A percentile compares a stretch with the other conserved stretches of the same genome.
Evolutionary conservation across 2,888 invertebrate genomes (phyloP).

Genomic region (Lordiphosa andalusiaca): DNA sequence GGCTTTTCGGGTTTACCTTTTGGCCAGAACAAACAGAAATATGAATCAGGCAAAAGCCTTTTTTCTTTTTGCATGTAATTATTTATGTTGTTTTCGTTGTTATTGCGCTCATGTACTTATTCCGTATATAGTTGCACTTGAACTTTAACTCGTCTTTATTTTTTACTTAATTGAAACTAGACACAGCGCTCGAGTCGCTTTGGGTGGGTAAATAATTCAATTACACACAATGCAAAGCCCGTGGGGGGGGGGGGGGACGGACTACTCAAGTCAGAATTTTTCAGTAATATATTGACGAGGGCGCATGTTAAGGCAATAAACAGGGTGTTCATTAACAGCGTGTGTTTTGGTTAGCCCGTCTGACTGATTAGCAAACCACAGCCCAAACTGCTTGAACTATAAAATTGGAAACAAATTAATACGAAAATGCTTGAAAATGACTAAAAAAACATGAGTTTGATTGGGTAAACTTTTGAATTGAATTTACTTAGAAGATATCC

Average conservation of each 20-base stretch:
- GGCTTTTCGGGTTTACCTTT: conserved; percentile 13
- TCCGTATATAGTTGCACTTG: conserved; percentile 42
- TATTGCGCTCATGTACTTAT: conserved; percentile 4
- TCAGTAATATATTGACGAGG: too few species aligned
- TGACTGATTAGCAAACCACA: too few species aligned
- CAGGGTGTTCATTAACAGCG: too few species aligned
- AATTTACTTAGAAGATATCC: too few species aligned
- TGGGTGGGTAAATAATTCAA: conserved; percentile 37
- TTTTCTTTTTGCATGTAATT: conserved; percentile 28
- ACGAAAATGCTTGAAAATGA: too few species aligned
- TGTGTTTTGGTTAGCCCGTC: too few species aligned
- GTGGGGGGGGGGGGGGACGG: too few species aligned
- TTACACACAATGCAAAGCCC: conserved; percentile 13
- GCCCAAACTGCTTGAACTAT: too few species aligned
- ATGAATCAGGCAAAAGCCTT: conserved; percentile 17
- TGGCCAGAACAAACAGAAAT: conserved; percentile 9
- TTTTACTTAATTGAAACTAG: conserved; percentile 76
- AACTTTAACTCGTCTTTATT: conserved; percentile 75
- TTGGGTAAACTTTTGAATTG: too few species aligned
- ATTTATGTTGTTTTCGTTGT: conserved; percentile 32
- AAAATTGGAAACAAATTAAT: too few species aligned
- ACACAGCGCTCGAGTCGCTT: conserved; percentile 30
- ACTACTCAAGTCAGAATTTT: too few species aligned
- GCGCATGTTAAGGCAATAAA: neutral
- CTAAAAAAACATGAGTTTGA: too few species aligned